Evolutionary conservation across 1,140 invertebrate genomes (phyloP).

Genomic region (Vollenhovia emeryi): DNA sequence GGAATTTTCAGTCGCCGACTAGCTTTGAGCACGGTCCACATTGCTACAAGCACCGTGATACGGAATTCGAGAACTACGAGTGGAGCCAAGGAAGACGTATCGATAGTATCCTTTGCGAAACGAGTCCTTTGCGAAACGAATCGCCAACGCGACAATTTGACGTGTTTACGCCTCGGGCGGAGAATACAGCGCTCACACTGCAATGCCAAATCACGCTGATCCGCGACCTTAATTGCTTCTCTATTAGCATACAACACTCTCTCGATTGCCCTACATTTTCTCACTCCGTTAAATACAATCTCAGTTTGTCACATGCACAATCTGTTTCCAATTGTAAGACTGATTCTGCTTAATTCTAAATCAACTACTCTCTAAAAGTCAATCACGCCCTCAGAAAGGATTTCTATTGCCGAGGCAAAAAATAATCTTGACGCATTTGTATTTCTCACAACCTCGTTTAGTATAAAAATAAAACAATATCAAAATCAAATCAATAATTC

Average conservation of each 20-base stretch:
- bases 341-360: neutral
- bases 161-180: neutral
- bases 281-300: neutral
- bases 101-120: neutral
- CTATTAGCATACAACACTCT: slow-evolving; percentile 11
- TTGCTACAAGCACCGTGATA: neutral
- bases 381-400: too few species aligned
- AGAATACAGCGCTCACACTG: neutral
- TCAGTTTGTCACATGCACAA: neutral
- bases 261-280: neutral
- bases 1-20: neutral
- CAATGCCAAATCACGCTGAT: neutral
- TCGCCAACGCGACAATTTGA: neutral
- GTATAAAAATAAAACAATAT: too few species aligned
- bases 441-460: too few species aligned
- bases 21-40: neutral
- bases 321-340: neutral
- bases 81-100: neutral
- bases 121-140: neutral
- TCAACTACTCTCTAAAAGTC: too few species aligned
- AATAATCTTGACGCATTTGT: too few species aligned
- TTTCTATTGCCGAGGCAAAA: too few species aligned
- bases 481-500: too few species aligned
- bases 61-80: neutral
- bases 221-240: slow-evolving; percentile 18